These are phyloP conservation scores for Xylocampa areola DNA, from an alignment of 2,888 invertebrate species.

Conservation along the genomic window DNA sequence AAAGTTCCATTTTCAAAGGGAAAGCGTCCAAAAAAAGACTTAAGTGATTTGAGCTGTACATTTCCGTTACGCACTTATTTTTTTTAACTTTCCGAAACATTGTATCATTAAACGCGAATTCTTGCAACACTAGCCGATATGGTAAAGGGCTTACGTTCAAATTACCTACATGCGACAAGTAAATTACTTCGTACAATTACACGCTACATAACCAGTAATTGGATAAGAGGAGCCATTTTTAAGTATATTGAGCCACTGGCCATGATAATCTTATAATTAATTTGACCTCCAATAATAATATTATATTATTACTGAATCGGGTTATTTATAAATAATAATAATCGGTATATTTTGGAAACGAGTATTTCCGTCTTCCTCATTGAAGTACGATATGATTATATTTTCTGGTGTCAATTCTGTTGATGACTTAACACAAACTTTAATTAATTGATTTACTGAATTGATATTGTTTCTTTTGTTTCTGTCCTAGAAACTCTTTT, in stretches of 20 bases:
- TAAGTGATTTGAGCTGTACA: too few relatives aligned
- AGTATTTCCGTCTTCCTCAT: neutral
- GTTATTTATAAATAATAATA: slow-evolving; percentile 17
- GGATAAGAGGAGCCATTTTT: slow-evolving; percentile 63
- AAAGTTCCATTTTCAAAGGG: too few relatives aligned
- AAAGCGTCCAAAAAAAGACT: too few relatives aligned
- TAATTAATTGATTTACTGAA: too few relatives aligned
- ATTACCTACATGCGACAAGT: slow-evolving; percentile 67
- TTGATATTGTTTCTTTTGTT: too few relatives aligned
- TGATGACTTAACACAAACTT: too few relatives aligned
- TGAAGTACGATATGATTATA: neutral
- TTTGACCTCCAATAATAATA: slow-evolving; percentile 23
- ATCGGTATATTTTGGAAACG: neutral
- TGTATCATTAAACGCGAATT: too few relatives aligned
- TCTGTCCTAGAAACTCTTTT: too few relatives aligned
- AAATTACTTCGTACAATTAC: slow-evolving; percentile 70
- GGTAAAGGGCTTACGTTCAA: slow-evolving; percentile 27
- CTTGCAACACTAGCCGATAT: slow-evolving; percentile 42
- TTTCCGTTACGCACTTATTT: neutral
- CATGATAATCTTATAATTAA: slow-evolving; percentile 39
- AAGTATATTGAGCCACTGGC: slow-evolving; percentile 29
- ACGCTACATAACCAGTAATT: slow-evolving; percentile 63
- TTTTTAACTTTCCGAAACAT: too few relatives aligned
- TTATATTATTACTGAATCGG: slow-evolving; percentile 19
- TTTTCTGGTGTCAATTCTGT: too few relatives aligned